Evolutionary conservation across 2,113 vertebrate genomes (phyloP).

Genomic region (Suricata suricatta): DNA sequence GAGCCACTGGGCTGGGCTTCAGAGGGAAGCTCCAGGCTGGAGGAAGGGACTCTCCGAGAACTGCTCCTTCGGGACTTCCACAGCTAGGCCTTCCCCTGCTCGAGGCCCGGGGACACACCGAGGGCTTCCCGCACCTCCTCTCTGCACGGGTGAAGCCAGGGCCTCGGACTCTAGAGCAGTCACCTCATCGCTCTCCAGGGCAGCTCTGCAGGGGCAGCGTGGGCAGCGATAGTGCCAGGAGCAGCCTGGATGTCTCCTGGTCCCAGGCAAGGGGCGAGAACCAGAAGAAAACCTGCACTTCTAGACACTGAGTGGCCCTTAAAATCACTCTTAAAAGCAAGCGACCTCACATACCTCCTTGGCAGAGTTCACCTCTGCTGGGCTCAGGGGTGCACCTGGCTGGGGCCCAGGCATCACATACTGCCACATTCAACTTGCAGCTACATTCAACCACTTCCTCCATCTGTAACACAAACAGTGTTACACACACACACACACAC

Average conservation of each 20-base stretch:
- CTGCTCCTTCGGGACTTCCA: background rate
- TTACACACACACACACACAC: background rate
- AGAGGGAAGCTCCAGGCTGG: background rate
- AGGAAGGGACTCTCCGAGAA: background rate
- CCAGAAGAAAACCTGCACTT: background rate
- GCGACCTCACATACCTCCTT: background rate
- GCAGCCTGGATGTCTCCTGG: background rate
- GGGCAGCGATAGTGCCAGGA: background rate
- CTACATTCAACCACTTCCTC: background rate
- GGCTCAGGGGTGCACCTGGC: background rate
- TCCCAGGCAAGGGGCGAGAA: background rate
- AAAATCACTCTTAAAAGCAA: background rate
- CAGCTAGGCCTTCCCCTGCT: background rate
- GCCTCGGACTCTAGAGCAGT: background rate
- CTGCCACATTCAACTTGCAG: background rate
- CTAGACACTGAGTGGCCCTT: background rate
- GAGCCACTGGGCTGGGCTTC: background rate
- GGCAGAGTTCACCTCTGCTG: background rate
- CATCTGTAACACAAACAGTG: background rate
- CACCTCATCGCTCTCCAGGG: background rate
- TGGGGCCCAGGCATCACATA: too few relatives aligned
- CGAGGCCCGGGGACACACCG: background rate
- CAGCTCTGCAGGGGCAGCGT: background rate
- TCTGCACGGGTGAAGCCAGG: background rate
- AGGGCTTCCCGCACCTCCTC: too few relatives aligned